Base-by-base conservation (phyloP, 2,113 vertebrate species). In the Cheilinus undulatus region DNA sequence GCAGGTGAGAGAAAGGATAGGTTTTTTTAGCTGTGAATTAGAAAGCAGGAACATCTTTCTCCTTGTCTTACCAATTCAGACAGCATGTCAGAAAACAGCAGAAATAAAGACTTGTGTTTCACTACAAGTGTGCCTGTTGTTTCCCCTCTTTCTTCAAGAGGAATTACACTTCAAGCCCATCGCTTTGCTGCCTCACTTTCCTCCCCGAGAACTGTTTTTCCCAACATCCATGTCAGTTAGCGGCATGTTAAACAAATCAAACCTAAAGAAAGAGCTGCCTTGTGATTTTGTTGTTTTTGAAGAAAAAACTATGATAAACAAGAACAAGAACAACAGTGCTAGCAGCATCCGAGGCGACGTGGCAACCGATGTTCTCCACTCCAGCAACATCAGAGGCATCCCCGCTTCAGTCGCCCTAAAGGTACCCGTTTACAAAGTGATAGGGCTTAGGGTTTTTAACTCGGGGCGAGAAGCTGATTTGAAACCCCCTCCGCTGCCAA, bases 361-460 rank as follows among this genome's bases (percentile, higher is more conserved):
- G 82, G 83, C 86, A 87, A 88, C 82, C 74, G 26, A 86, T 93
- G 89, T 91, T 92, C 86, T 85, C 85, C 84, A 88, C 89, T 89
- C 83, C 87, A 91, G 80, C 84, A 91, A n/a, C 88, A 92, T 93
- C 91, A 93, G 85, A 93, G 89, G 89, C 85, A 65, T 77, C 80
- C 87, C 76, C 38, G 83, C 77, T 83, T 85, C 77, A 81, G 85
- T 90, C 69, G 76, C 91, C 93, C 89, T 90, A 86, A 92, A 93
- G 93, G 92, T 92, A 92, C 87, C 86, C 88, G 67, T 89, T 93
- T 91, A 93, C 93, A 93, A 92, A 93, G 91, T 90, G 89, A 92
- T 91, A 88, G 89, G 89, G 87, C 90, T 92, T 88, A 90, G 86
- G 87, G 92, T 91, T 92, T 92, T 91, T 88, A 87, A 93, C 92